Conservation (phyloP, 2,797 vertebrate species). For the Delichon dasypus region DNA sequence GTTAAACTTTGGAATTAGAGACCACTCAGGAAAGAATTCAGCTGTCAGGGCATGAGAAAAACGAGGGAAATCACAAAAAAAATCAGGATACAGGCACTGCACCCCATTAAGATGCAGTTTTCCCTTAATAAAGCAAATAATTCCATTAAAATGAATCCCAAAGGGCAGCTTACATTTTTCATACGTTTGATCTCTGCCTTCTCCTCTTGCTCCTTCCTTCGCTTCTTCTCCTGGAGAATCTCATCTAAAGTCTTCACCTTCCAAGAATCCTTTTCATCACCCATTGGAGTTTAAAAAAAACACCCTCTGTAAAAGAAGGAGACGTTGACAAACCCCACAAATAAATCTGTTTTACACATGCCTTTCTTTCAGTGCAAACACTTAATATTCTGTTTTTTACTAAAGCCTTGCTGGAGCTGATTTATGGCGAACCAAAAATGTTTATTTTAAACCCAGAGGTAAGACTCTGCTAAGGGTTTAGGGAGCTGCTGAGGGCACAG, state of each 20-base stretch:
- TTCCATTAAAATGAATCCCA: background rate
- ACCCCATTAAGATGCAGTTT: background rate
- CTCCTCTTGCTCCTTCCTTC: conserved; percentile 94
- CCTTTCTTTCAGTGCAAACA: no score
- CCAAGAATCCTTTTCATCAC: conserved; percentile 99
- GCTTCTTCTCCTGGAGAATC: conserved; percentile 97
- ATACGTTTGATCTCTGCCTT: conserved; percentile 87
- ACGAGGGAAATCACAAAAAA: background rate
- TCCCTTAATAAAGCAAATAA: background rate
- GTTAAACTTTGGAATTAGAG: background rate
- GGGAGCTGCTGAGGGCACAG: background rate
- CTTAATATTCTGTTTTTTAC: accelerated
- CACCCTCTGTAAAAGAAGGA: background rate
- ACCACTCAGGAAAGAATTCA: background rate
- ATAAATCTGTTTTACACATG: accelerated
- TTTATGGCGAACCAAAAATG: accelerated
- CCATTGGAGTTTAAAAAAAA: conserved; percentile 87
- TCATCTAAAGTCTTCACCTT: conserved; percentile 99
- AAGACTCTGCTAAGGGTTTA: background rate
- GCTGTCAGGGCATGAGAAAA: background rate
- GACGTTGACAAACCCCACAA: accelerated
- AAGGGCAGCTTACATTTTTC: conserved; percentile 85
- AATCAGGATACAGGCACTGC: background rate
- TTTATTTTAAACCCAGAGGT: background rate
- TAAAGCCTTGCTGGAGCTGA: accelerated